A percentile compares a stretch with the other conserved stretches of the same genome.
Evolutionary conservation across 2,888 invertebrate species (phyloP).

Genomic region (Drosophila infuscata): DNA sequence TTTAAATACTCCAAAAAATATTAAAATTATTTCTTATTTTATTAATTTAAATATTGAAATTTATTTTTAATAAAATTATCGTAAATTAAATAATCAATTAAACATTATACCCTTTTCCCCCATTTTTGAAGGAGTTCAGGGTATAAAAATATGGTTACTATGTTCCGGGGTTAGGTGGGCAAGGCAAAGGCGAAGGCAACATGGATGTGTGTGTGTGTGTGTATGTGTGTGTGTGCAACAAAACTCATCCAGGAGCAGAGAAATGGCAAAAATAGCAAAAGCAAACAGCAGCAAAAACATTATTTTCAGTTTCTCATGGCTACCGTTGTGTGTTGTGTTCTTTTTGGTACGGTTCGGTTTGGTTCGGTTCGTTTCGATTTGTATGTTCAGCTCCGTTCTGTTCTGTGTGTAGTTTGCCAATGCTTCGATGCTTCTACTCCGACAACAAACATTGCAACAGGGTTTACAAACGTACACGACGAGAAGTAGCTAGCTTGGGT

Average conservation of each 20-base stretch:
- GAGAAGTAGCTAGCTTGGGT: slow-evolving; percentile 5
- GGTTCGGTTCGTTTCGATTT: slow-evolving; percentile 26
- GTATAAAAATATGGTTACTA: not conserved
- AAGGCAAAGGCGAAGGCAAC: slow-evolving; percentile 1
- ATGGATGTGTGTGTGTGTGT: not conserved
- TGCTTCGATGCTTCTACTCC: slow-evolving; percentile 30
- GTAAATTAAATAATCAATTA: not conserved
- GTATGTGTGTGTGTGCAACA: slow-evolving; percentile 21
- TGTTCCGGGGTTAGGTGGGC: not conserved
- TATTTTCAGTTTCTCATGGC: slow-evolving; percentile 75
- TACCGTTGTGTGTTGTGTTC: slow-evolving; percentile 5
- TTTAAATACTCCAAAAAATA: not conserved
- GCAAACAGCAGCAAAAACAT: slow-evolving; percentile 81
- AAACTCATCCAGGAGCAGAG: slow-evolving; percentile 48
- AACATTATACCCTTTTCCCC: not conserved
- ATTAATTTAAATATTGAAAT: not conserved
- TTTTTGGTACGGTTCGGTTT: slow-evolving; percentile 36
- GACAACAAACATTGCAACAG: slow-evolving; percentile 58
- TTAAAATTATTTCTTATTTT: not conserved
- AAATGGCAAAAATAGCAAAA: slow-evolving; percentile 76
- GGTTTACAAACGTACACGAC: slow-evolving; percentile 55
- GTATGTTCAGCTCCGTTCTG: slow-evolving; percentile 21
- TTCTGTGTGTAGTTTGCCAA: slow-evolving; percentile 40
- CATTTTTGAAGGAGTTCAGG: not conserved
- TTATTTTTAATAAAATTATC: not conserved